These are phyloP conservation scores for Caloenas nicobarica DNA, from an alignment of 2,113 vertebrate species.

Conservation along the genomic window DNA sequence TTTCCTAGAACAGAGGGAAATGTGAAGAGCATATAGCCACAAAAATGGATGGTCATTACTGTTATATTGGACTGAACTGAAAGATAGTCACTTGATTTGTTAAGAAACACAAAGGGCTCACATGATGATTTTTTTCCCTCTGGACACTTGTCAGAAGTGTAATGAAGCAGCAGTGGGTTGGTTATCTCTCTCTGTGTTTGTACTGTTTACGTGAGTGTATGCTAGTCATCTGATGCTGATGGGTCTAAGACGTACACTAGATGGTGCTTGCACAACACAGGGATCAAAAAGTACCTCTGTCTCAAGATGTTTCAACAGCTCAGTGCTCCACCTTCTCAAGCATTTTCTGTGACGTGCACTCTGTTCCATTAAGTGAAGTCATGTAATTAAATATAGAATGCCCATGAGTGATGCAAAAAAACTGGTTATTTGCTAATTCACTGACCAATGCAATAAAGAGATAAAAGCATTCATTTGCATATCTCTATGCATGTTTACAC, in stretches of 20 bases:
- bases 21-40: not conserved
- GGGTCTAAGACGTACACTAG: constrained; percentile 43
- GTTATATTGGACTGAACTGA: not conserved
- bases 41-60: not conserved
- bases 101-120: not conserved
- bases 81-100: not conserved
- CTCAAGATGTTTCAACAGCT: not conserved
- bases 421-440: not conserved
- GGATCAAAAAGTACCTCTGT: not conserved
- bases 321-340: not conserved
- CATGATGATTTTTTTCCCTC: not conserved
- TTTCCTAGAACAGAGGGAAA: not conserved
- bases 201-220: fast-evolving
- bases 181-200: not conserved
- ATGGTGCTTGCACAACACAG: constrained; percentile 65
- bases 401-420: not conserved
- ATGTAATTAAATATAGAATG: not conserved
- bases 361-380: not conserved
- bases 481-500: not conserved
- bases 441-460: not conserved
- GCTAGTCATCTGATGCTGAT: not conserved
- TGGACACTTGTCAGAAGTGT: not conserved
- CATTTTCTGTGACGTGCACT: not conserved
- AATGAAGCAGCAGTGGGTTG: not conserved
- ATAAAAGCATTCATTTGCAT: not conserved